Conservation (phyloP, 2,113 vertebrate genomes). For the Megaleporinus macrocephalus region DNA sequence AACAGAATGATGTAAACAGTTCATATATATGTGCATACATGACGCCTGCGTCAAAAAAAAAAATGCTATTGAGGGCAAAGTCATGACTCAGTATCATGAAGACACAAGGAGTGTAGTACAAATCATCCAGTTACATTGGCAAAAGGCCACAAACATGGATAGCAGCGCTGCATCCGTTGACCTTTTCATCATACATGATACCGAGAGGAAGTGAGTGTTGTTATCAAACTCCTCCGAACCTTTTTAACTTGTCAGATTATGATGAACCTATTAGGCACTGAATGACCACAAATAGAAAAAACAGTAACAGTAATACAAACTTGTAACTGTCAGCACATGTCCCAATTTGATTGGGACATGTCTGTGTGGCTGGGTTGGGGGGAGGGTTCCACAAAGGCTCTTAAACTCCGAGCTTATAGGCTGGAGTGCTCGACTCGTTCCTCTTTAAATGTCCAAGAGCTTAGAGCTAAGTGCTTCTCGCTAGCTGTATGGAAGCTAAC, state of each 20-base stretch:
- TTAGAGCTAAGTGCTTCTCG: conserved; percentile 72
- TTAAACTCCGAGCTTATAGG: conserved; percentile 46
- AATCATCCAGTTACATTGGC: conserved; percentile 47
- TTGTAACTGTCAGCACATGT: conserved; percentile 64
- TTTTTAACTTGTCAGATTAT: conserved; percentile 22
- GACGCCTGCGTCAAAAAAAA: conserved; percentile 90
- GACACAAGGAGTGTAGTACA: conserved; percentile 31
- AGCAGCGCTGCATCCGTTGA: conserved; percentile 25
- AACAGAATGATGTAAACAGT: conserved; percentile 94
- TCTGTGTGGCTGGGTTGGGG: conserved; percentile 7
- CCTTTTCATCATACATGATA: conserved; percentile 44
- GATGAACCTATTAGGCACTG: conserved; percentile 45
- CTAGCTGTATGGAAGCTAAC: conserved; percentile 53
- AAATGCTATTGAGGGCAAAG: conserved; percentile 59
- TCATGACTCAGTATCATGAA: conserved; percentile 46
- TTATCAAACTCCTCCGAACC: neutral
- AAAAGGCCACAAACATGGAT: conserved; percentile 3
- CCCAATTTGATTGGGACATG: conserved; percentile 61
- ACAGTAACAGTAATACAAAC: conserved; percentile 50
- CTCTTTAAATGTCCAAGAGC: conserved; percentile 54
- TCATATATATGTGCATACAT: conserved; percentile 89
- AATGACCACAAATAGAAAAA: conserved; percentile 33
- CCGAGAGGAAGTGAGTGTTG: neutral
- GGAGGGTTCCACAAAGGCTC: conserved; percentile 34
- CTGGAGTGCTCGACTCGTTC: conserved; percentile 61